phyloP scores from a whole-genome alignment of 2,797 vertebrate species.

The Paguma larvata region DNA sequence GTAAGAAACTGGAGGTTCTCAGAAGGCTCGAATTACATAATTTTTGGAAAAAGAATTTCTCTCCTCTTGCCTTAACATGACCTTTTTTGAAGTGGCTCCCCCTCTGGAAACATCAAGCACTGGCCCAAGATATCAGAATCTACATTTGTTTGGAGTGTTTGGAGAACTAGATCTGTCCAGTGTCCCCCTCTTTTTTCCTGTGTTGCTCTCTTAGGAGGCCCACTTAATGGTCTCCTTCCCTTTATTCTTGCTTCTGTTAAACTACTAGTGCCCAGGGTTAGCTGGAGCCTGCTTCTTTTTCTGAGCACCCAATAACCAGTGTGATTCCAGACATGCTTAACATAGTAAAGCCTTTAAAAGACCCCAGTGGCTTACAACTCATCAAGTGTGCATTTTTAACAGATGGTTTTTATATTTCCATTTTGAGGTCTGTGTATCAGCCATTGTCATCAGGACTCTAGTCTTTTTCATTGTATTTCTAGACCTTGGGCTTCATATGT shows the following conservation, averaged over 20 bases:
- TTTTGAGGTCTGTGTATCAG: neutral
- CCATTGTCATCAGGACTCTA: neutral
- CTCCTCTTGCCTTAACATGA: neutral
- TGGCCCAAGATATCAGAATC: neutral
- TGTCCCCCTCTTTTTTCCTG: neutral
- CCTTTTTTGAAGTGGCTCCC: neutral
- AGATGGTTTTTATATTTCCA: constrained; percentile 1
- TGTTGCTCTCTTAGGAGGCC: neutral
- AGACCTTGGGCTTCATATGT: neutral
- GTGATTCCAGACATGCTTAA: neutral
- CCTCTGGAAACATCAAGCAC: neutral
- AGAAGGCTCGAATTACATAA: neutral
- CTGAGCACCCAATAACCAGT: neutral
- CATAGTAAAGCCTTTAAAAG: constrained; percentile 34
- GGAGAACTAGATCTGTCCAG: neutral
- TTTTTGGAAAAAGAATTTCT: constrained; percentile 6
- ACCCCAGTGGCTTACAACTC: neutral
- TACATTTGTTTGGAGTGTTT: neutral
- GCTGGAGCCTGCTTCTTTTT: neutral
- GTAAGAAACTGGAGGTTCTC: neutral
- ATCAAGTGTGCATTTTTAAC: neutral
- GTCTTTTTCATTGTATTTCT: neutral
- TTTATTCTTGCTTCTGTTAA: neutral
- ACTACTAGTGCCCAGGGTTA: neutral
- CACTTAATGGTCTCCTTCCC: neutral